phyloP scores from a whole-genome alignment of 64 coral and sea anemone species.

The Trachythela sp. region DNA sequence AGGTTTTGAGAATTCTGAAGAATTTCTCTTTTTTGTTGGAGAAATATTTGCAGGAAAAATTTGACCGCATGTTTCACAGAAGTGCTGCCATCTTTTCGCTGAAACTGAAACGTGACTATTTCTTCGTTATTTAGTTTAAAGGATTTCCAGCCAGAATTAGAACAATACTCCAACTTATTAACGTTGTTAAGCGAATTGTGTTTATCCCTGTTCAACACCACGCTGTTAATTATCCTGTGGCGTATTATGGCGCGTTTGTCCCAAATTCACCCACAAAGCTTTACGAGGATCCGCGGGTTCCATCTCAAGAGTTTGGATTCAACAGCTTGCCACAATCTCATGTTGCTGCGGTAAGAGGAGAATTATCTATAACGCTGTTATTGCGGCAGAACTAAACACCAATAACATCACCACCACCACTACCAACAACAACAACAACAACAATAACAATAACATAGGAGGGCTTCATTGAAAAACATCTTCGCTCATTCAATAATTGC shows the following conservation, averaged over 20 bases:
- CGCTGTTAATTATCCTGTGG: slow-evolving; percentile 10
- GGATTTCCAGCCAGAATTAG: neutral
- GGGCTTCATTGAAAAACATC: too few species aligned
- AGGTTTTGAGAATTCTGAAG: too few species aligned
- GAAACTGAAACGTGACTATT: neutral
- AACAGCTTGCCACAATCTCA: neutral
- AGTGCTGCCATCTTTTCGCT: neutral
- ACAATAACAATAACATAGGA: too few species aligned
- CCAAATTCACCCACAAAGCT: neutral
- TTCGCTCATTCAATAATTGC: too few species aligned
- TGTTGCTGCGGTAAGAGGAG: neutral
- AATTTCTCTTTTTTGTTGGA: too few species aligned
- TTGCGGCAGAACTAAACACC: too few species aligned
- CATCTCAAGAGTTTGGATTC: neutral
- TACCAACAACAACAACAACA: too few species aligned
- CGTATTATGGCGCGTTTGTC: neutral
- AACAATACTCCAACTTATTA: neutral
- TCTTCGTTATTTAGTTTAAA: neutral
- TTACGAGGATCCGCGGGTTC: neutral
- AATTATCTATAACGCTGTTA: too few species aligned
- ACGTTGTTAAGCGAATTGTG: neutral
- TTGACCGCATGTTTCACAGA: too few species aligned
- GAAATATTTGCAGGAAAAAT: too few species aligned
- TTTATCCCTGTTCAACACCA: neutral
- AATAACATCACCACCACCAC: too few species aligned